Conservation (phyloP, 2,888 invertebrate genomes). For the Dasysyrphus tricinctus region DNA sequence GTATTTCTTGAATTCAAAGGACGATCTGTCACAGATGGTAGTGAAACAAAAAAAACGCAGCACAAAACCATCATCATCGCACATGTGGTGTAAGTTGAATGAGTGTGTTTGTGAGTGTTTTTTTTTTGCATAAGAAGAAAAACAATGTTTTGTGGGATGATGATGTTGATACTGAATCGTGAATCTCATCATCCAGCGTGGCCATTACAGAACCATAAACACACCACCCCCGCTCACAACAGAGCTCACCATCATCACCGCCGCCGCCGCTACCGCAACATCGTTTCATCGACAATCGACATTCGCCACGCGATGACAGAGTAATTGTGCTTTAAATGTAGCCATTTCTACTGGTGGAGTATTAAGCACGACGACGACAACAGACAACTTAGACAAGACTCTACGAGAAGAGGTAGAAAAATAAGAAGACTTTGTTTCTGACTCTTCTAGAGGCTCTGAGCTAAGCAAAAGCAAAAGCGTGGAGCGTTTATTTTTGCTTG, state of each 20-base stretch:
- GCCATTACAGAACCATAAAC: slow-evolving; percentile 56
- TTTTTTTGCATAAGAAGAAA: slow-evolving; percentile 33
- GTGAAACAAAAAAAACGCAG: not conserved
- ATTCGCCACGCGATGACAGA: slow-evolving; percentile 64
- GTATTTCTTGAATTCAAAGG: slow-evolving; percentile 64
- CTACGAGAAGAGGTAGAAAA: slow-evolving; percentile 29
- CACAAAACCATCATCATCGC: slow-evolving; percentile 17
- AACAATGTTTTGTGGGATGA: slow-evolving; percentile 42
- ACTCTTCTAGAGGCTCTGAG: slow-evolving; percentile 29
- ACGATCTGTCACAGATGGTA: slow-evolving; percentile 67
- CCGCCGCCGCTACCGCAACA: slow-evolving; percentile 21
- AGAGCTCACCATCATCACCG: not conserved
- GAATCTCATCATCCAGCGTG: slow-evolving; percentile 60
- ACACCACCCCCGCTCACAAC: slow-evolving; percentile 18
- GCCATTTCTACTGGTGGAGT: slow-evolving; percentile 50
- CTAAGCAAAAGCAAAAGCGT: slow-evolving; percentile 49
- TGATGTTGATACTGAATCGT: slow-evolving; percentile 43
- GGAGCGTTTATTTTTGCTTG: slow-evolving; percentile 67
- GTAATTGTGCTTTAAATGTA: slow-evolving; percentile 69
- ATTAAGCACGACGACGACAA: slow-evolving; percentile 14
- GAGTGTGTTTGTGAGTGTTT: slow-evolving; percentile 19
- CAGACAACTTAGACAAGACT: slow-evolving; percentile 40
- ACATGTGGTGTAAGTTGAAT: slow-evolving; percentile 27
- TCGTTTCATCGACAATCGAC: slow-evolving; percentile 38
- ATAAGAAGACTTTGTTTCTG: slow-evolving; percentile 67